Evolutionary conservation across 2,888 invertebrate species (phyloP), one percentile per base, ranked within the genome.

Genomic region (Agrochola macilenta): DNA sequence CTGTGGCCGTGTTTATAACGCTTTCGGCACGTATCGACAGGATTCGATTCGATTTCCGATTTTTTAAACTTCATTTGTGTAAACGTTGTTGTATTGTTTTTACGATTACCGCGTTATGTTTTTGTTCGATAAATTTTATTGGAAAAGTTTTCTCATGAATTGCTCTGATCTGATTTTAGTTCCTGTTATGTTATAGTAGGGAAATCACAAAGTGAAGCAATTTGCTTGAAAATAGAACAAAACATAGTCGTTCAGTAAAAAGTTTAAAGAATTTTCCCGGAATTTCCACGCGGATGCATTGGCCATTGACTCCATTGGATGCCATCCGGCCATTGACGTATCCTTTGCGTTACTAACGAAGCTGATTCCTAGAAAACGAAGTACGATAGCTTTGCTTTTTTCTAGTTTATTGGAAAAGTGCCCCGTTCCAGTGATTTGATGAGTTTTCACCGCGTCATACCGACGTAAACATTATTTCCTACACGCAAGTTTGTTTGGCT

Each of bases 1-100:
- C 85, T 76, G 81, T 83, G 83, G 75, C 77, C 68, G 71, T 74
- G 81, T 87, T 85, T 87, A 79, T 76, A 84, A 82, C 70, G 78
- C 63, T 63, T 78, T 75, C 72, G 72, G 74, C 78, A 75, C 81
- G 81, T 81, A 39, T 78, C 60, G 54, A 20, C 64, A 57, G 35
- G 54, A 81, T 83, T 81, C 58, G 66, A 81, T 76, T 78, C 72
- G 73, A 73, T 81, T 64, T 84, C 65, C 76, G 71, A 73, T 61
- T 70, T 81, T 83, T 81, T 65, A 57, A 78, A 81, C 26, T 54
- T 75, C 63, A 81, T 81, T 83, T 72, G 69, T 80, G 76, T 75
- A 65, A 54, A 79, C 69, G 80, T 69, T 80, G 69, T 79, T 69
- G 49, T 74, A 52, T 79, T 79, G 61, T 79, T 57, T 52, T 69